Evolutionary conservation across 92 coral and sea anemone genomes (phyloP).

Genomic region (Actinernus sp.): DNA sequence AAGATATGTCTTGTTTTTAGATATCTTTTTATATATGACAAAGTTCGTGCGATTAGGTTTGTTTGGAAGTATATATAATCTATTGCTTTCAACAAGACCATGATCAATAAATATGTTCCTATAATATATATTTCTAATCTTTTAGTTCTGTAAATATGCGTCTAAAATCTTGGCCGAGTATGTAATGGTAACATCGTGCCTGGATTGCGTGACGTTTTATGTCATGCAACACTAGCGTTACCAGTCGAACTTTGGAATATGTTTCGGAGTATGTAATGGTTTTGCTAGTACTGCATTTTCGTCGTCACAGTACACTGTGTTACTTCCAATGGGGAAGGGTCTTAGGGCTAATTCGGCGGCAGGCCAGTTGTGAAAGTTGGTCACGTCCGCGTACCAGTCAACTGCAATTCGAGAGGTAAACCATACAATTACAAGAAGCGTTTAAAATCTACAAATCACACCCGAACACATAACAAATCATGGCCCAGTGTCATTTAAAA

Average conservation of each 20-base stretch:
- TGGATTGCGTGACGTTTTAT: conserved; percentile 3
- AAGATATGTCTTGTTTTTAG: too few species aligned
- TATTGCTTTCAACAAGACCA: too few species aligned
- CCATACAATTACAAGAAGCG: too few species aligned
- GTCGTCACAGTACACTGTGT: conserved; percentile 42
- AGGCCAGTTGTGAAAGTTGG: conserved; percentile 65
- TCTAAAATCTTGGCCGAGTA: not conserved
- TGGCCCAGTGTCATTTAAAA: too few species aligned
- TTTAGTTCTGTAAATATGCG: too few species aligned
- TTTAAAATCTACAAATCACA: too few species aligned
- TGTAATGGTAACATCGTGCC: not conserved
- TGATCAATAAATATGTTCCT: too few species aligned
- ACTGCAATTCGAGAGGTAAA: conserved; percentile 36
- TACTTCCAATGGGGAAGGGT: conserved; percentile 64
- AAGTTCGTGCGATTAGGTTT: too few species aligned
- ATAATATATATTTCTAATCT: too few species aligned
- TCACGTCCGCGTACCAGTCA: conserved; percentile 53
- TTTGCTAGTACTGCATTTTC: conserved; percentile 28
- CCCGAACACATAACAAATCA: too few species aligned
- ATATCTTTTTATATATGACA: too few species aligned
- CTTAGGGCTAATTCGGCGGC: conserved; percentile 58
- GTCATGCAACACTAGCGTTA: not conserved
- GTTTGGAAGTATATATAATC: too few species aligned
- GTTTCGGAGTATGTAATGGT: conserved; percentile 14
- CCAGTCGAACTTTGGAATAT: conserved; percentile 4